phyloP scores from a whole-genome alignment of 1,140 invertebrate genomes.

The Drosophila bipectinata region DNA sequence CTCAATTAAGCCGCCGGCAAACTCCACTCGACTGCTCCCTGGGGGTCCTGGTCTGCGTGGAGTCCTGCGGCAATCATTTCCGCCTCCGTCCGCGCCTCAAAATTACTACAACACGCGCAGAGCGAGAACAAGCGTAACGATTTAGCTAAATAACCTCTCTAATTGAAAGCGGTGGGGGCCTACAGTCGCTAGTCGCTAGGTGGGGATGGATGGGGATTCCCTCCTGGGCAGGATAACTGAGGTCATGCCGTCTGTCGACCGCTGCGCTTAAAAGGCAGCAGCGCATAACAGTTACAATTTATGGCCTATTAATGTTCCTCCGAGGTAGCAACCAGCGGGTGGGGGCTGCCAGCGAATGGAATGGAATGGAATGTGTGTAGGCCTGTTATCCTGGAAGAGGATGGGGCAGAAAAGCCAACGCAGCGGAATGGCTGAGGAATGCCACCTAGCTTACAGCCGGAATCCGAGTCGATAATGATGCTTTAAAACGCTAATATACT shows the following conservation, averaged over 20 bases:
- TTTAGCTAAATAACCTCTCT: conserved; percentile 80
- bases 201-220: conserved; percentile 2
- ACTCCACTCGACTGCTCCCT: conserved; percentile 42
- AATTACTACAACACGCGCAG: conserved; percentile 43
- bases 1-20: conserved; percentile 65
- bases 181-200: conserved; percentile 1
- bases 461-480: conserved; percentile 44
- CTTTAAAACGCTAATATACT: conserved; percentile 60
- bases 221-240: conserved; percentile 22
- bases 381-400: background rate
- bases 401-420: conserved; percentile 10
- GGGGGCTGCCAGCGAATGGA: conserved; percentile 14
- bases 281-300: conserved; percentile 82
- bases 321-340: conserved; percentile 61
- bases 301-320: conserved; percentile 77
- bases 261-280: conserved; percentile 76
- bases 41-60: conserved; percentile 21
- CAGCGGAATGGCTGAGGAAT: conserved; percentile 15
- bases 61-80: conserved; percentile 64
- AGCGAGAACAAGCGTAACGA: conserved; percentile 70
- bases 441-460: conserved; percentile 8
- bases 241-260: conserved; percentile 67
- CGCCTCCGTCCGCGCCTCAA: conserved; percentile 66
- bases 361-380: conserved; percentile 30
- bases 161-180: conserved; percentile 70